Base-by-base conservation (phyloP, 2,888 invertebrate genomes). In the Apoda limacodes region DNA sequence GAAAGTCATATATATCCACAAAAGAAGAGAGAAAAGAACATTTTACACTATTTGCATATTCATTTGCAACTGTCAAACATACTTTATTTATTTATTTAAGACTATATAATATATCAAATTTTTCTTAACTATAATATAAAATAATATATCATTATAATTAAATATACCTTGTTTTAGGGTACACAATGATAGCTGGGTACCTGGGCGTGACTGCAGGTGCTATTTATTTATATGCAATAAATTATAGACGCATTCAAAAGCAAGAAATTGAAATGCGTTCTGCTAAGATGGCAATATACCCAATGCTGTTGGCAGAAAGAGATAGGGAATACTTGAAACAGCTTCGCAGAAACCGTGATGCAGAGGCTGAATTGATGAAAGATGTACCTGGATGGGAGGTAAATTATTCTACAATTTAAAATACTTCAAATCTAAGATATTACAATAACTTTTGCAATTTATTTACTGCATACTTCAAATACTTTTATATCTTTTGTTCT, bases 331-430 rank as follows among this genome's bases (percentile, higher is more conserved):
- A 84, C 51, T 60, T 97, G 58, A 93, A 90, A 52, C 92, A 94
- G 50, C 51, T 92, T 20, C 83, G 90, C 30, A 83, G 82, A 34
- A 92, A 93, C 64, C 85, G 94, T 9, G 93, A 94, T 9, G 90
- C 90, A 42, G 97, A 97, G 68, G 82, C 83, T 2, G 87, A 91
- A 32, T 76, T 97, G 17, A 98, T 98, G 97, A 87, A 87, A 43
- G 86, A 95, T 64, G 92, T 94, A 9, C 89, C 91, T 34, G 91
- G 90, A 44, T 97, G 97, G 97, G 87, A 90, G 81, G 85, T 84
- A 51, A n/a, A n/a, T n/a, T n/a, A n/a, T n/a, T n/a, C n/a, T n/a
- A n/a, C n/a, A n/a, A n/a, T n/a, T n/a, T n/a, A n/a, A n/a, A n/a
- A n/a, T n/a, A n/a, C n/a, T n/a, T n/a, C n/a, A n/a, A n/a, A n/a